Evolutionary conservation across 2,113 vertebrate genomes (phyloP).

Genomic region (Amblyopsis rosae): DNA sequence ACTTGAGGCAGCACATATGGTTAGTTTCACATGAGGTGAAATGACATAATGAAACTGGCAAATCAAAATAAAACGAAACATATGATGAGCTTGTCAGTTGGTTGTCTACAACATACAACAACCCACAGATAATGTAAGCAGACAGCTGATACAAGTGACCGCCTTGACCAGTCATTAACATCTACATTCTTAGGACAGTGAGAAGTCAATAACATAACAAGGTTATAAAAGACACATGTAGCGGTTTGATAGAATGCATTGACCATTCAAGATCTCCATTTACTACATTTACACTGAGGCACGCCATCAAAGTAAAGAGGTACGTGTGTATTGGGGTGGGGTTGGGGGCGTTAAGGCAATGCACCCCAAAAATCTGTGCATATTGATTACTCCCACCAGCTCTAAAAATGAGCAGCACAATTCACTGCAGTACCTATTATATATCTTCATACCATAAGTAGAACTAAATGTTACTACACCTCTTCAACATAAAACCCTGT

Average conservation of each 20-base stretch:
- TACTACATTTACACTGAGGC: constrained; percentile 41
- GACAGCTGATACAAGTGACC: constrained; percentile 28
- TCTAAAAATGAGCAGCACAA: constrained; percentile 58
- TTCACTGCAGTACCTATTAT: constrained; percentile 75
- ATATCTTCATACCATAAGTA: constrained; percentile 72
- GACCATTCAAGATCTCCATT: constrained; percentile 16
- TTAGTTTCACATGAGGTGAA: constrained; percentile 40
- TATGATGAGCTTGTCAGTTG: constrained; percentile 47
- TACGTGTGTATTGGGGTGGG: constrained; percentile 28
- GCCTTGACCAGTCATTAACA: constrained; percentile 27
- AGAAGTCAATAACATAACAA: constrained; percentile 55
- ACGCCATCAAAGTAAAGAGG: constrained; percentile 39
- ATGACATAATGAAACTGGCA: constrained; percentile 45
- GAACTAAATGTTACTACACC: constrained; percentile 57
- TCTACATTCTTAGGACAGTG: constrained; percentile 24
- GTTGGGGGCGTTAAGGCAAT: constrained; percentile 17
- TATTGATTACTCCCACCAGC: constrained; percentile 50
- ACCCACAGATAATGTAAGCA: constrained; percentile 26
- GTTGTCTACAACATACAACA: constrained; percentile 13
- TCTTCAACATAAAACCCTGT: constrained; percentile 75
- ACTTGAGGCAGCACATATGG: constrained; percentile 32
- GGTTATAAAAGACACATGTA: constrained; percentile 32
- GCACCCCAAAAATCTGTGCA: constrained; percentile 48
- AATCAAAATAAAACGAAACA: constrained; percentile 35
- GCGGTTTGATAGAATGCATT: constrained; percentile 34